phyloP scores from a whole-genome alignment of 2,797 vertebrate species.

The Oreochromis grahami region DNA sequence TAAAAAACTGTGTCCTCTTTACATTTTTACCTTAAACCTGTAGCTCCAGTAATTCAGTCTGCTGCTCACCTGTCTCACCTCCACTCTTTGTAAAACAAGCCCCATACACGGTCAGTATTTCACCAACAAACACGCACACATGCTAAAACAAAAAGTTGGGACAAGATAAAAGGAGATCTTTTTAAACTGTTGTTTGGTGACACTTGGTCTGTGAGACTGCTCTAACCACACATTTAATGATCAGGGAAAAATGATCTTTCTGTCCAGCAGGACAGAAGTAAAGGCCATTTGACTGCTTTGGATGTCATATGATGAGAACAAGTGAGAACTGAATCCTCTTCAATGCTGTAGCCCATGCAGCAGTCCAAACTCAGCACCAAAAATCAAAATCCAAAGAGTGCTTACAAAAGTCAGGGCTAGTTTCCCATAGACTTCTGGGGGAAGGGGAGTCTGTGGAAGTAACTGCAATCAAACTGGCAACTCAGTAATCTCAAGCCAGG shows the following conservation, averaged over 20 bases:
- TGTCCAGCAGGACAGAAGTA: no score
- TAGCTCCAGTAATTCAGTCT: neutral
- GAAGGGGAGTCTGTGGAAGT: neutral
- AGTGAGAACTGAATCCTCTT: neutral
- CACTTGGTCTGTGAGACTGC: no score
- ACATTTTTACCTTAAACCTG: neutral
- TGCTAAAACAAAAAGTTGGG: neutral
- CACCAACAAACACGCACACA: neutral
- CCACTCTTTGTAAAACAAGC: neutral
- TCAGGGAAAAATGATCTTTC: neutral
- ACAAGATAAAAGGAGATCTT: neutral
- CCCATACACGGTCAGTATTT: no score
- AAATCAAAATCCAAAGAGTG: neutral
- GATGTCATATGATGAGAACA: no score
- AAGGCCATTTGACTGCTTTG: no score
- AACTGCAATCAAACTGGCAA: neutral
- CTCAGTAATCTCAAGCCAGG: neutral
- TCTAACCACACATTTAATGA: neutral
- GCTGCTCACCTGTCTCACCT: neutral
- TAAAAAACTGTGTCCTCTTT: neutral
- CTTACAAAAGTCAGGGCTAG: neutral
- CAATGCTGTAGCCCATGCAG: neutral
- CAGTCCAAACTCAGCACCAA: neutral
- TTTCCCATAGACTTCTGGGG: neutral
- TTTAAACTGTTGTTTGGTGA: neutral